These are phyloP conservation scores for Herminia tarsipennalis DNA, from an alignment of 2,888 invertebrate species.

Conservation along the genomic window DNA sequence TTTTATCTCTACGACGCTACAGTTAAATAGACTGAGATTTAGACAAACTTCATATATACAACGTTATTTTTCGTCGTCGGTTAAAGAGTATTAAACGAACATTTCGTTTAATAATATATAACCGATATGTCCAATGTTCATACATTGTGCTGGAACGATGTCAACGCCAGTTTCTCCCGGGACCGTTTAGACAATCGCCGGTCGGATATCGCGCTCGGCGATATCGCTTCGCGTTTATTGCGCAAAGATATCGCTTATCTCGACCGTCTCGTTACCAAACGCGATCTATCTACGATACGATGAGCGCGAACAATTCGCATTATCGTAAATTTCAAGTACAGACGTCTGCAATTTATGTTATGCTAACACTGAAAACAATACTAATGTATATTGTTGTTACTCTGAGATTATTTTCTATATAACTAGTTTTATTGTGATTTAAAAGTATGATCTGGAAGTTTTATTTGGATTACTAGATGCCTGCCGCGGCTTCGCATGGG, in stretches of 20 bases:
- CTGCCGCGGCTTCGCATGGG: no score
- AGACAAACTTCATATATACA: no score
- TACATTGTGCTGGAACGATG: not conserved
- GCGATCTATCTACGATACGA: conserved; percentile 41
- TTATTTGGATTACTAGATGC: no score
- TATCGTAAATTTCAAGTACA: conserved; percentile 45
- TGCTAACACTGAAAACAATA: conserved; percentile 29
- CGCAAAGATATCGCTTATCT: conserved; percentile 40
- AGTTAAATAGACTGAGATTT: no score
- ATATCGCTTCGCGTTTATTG: conserved; percentile 42
- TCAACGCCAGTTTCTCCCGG: conserved; percentile 3
- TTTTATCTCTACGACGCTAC: no score
- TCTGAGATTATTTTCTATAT: no score
- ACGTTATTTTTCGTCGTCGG: no score
- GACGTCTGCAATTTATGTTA: conserved; percentile 41
- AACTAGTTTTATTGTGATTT: conserved; percentile 9
- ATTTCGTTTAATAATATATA: no score
- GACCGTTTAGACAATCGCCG: conserved; percentile 13
- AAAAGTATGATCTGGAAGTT: no score
- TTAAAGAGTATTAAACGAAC: no score
- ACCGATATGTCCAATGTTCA: no score
- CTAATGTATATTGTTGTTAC: no score
- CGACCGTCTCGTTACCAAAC: conserved; percentile 33
- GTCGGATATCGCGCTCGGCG: conserved; percentile 13
- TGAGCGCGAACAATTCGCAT: conserved; percentile 41